phyloP scores from a whole-genome alignment of 2,888 invertebrate genomes.

The Athalia rosae region DNA sequence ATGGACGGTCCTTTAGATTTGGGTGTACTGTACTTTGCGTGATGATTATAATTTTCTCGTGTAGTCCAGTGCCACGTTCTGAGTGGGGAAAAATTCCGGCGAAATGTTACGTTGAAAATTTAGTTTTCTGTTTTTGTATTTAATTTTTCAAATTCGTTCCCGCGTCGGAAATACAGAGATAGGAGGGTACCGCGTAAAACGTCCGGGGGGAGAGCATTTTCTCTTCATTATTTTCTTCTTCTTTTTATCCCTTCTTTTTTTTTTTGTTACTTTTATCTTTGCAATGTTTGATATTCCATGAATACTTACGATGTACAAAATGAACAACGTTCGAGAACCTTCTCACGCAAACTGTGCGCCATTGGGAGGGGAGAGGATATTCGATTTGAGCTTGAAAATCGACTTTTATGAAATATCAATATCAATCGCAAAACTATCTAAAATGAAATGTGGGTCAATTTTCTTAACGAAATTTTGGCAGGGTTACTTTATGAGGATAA shows the following conservation, averaged over 20 bases:
- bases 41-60: no score
- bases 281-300: conserved; percentile 27
- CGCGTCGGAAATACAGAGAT: background rate
- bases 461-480: no score
- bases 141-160: no score
- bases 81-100: no score
- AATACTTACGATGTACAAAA: conserved; percentile 7
- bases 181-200: background rate
- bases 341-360: no score
- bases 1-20: no score
- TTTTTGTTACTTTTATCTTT: background rate
- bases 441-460: background rate
- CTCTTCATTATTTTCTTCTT: background rate
- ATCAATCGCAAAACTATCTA: conserved; percentile 18
- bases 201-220: background rate
- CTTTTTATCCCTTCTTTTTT: background rate
- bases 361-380: background rate
- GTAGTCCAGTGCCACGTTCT: no score
- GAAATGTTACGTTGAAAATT: no score
- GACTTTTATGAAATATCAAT: conserved; percentile 20
- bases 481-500: no score
- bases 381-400: conserved; percentile 15
- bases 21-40: no score
- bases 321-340: no score
- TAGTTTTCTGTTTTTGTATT: no score